These are phyloP conservation scores for Drosophila koepferae DNA, from an alignment of 2,888 invertebrate genomes.

Conservation along the genomic window DNA sequence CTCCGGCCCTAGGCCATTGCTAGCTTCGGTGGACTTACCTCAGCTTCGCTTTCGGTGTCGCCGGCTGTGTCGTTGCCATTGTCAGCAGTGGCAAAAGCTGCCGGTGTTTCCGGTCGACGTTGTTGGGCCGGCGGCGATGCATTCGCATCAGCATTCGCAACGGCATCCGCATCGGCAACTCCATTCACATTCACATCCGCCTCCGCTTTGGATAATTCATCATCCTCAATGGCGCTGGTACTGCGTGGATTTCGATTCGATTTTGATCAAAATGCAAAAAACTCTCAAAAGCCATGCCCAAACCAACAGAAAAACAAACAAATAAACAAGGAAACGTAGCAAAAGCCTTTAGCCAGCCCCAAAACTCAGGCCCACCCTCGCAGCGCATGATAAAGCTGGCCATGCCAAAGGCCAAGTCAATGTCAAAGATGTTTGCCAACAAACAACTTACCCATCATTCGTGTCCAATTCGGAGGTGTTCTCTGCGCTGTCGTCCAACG, in stretches of 20 bases:
- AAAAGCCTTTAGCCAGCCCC: slow-evolving; percentile 25
- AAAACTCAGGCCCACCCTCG: neutral
- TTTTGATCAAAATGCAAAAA: slow-evolving; percentile 71
- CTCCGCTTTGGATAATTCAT: slow-evolving; percentile 69
- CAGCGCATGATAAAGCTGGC: slow-evolving; percentile 21
- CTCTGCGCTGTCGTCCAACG: slow-evolving; percentile 81
- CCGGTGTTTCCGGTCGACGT: slow-evolving; percentile 64
- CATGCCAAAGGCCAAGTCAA: slow-evolving; percentile 50
- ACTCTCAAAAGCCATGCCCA: slow-evolving; percentile 62
- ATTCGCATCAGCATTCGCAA: slow-evolving; percentile 23
- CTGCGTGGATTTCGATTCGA: slow-evolving; percentile 39
- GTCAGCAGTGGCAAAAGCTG: slow-evolving; percentile 35
- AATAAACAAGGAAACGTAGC: slow-evolving; percentile 23
- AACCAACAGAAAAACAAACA: neutral
- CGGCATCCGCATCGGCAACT: slow-evolving; percentile 9
- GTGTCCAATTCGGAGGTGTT: slow-evolving; percentile 83
- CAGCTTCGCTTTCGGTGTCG: slow-evolving; percentile 49
- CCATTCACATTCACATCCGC: slow-evolving; percentile 45
- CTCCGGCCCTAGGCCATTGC: neutral
- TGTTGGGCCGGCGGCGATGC: slow-evolving; percentile 22
- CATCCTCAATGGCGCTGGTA: slow-evolving; percentile 75
- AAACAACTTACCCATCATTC: slow-evolving; percentile 79
- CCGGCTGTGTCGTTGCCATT: slow-evolving; percentile 31
- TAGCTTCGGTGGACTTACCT: slow-evolving; percentile 55
- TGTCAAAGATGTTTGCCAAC: slow-evolving; percentile 34